Evolutionary conservation across 2,113 vertebrate species (phyloP), one percentile per base, ranked within the genome.

Genomic region (Periophthalmodon schlosseri): DNA sequence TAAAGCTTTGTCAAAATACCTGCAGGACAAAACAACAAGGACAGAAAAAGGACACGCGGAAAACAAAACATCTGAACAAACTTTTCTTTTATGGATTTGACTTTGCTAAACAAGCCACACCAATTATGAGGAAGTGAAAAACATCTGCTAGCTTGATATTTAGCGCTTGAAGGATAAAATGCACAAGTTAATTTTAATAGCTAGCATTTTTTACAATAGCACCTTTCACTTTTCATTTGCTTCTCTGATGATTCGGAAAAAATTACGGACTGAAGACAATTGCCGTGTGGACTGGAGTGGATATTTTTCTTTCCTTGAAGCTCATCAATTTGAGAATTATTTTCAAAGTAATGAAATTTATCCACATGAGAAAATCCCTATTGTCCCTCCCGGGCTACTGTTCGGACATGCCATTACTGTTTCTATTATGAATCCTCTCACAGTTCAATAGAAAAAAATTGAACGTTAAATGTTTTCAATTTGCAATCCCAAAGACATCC

Each of bases 271-370:
- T 36, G 74, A 79, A 78, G 57, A 64, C 60, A 77, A 82, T 54
- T 70, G 52, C 12, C 57, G 52, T 52, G 70, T 76, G 71, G 67
- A 70, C 34, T 70, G 75, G 50, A 80, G 80, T 73, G 9, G 20
- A 65, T 9, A 16, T 28, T 77, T 61, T 9, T 24, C 44, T 46
- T 18, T 70, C 56, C 33, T 65, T 56, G 69, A 79, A 83, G 71
- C 83, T 68, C 67, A 61, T 71, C 72, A 84, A 73, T 81, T 86
- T 79, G 68, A 69, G 74, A 83, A 78, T 84, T 75, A 87, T 89
- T 87, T 77, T 21, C 57, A 12, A 14, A 24, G 50, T 87, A 91
- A 90, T 89, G 71, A 89, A 89, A 89, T 75, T 61, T 58, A 81
- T 80, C 79, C 78, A 86, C 78, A 70, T 34, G 70, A 82, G 54